These are phyloP conservation scores for Pseudomyrmex dendroicus DNA, from an alignment of 1,140 invertebrate species.

Conservation along the genomic window DNA sequence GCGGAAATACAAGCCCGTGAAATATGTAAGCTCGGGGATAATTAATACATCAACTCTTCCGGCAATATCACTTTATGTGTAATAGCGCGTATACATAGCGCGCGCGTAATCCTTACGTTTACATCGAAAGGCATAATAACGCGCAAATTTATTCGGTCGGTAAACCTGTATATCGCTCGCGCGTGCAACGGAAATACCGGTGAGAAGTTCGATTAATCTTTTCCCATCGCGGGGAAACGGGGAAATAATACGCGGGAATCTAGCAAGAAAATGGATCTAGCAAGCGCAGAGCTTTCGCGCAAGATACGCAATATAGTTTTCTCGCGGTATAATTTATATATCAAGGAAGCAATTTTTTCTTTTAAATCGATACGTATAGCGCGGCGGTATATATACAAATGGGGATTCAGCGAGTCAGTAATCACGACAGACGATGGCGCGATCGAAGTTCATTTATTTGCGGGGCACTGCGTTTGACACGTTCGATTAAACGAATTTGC, in stretches of 20 bases:
- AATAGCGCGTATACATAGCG: too few species aligned
- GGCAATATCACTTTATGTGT: too few species aligned
- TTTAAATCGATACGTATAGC: too few species aligned
- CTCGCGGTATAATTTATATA: neutral
- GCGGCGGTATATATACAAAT: too few species aligned
- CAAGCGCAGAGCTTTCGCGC: neutral
- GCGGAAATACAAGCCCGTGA: neutral
- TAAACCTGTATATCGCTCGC: neutral
- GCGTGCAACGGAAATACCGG: too few species aligned
- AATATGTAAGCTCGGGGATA: neutral
- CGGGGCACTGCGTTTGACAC: constrained; percentile 60
- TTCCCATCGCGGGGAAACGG: too few species aligned
- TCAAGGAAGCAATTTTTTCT: neutral
- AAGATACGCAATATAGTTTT: constrained; percentile 13
- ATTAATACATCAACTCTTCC: neutral
- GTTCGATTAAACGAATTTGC: constrained; percentile 63
- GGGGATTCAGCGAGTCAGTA: neutral
- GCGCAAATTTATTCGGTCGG: neutral
- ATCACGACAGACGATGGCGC: constrained; percentile 39
- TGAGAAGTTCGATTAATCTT: constrained; percentile 20
- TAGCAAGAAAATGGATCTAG: neutral
- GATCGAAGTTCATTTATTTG: constrained; percentile 66
- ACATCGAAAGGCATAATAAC: neutral
- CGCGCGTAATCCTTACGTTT: too few species aligned
- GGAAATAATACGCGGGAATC: neutral